Evolutionary conservation across 2,888 invertebrate species (phyloP).

Genomic region (Drosophila mettleri): DNA sequence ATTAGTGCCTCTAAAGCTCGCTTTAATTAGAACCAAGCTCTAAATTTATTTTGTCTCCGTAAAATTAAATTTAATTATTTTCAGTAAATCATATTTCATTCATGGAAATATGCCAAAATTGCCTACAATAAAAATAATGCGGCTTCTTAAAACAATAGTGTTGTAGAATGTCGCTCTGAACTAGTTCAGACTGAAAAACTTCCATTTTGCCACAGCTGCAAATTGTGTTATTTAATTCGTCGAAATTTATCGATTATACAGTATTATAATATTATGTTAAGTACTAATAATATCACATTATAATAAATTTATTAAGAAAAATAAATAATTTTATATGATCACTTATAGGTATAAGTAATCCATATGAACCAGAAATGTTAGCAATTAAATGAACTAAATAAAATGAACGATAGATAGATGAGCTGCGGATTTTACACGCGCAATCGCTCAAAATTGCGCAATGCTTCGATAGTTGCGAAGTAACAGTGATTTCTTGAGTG

Average conservation of each 20-base stretch:
- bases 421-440: neutral
- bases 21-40: neutral
- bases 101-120: slow-evolving; percentile 18
- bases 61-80: neutral
- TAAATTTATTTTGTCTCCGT: neutral
- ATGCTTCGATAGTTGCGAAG: slow-evolving; percentile 1
- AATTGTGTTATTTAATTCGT: neutral
- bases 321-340: neutral
- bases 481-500: neutral
- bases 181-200: slow-evolving; percentile 22
- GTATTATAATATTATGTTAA: neutral
- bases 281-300: neutral
- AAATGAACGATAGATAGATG: neutral
- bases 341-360: neutral
- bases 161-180: slow-evolving; percentile 14
- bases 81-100: slow-evolving; percentile 28
- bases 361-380: neutral
- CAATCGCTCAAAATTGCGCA: neutral
- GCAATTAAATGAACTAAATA: neutral
- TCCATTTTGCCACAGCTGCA: neutral
- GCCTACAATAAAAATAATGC: slow-evolving; percentile 50
- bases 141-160: slow-evolving; percentile 41
- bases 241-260: neutral
- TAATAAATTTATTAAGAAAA: neutral
- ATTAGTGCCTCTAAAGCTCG: neutral